A percentile compares a stretch with the other conserved stretches of the same genome.
These are phyloP conservation scores for Callopanchax toddi DNA, from an alignment of 2,113 vertebrate genomes.

Conservation along the genomic window DNA sequence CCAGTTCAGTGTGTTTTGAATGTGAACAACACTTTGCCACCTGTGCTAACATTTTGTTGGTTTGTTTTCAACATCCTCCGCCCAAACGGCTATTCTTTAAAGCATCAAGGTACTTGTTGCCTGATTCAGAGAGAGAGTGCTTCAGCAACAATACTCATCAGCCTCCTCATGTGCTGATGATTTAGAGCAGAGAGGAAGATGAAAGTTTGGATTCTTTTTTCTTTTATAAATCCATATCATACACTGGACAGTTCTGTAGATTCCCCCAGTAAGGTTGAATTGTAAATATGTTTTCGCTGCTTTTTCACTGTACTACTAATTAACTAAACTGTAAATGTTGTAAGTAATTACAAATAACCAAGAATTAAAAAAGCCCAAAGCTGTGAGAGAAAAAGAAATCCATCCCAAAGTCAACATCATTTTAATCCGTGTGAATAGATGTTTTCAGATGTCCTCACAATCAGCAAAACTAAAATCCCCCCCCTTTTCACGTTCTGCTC, in stretches of 20 bases:
- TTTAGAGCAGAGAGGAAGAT: constrained; percentile 19
- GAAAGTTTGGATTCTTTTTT: constrained; percentile 2
- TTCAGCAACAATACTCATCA: constrained; percentile 45
- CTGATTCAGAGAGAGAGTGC: constrained; percentile 40
- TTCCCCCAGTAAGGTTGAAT: no score
- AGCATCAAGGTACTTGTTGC: constrained; percentile 33
- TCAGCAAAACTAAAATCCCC: background rate
- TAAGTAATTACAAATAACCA: constrained; percentile 19
- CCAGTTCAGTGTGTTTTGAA: constrained; percentile 9
- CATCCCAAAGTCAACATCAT: constrained; percentile 20
- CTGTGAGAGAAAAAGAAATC: constrained; percentile 12
- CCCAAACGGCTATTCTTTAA: constrained; percentile 33
- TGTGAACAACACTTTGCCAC: constrained; percentile 41
- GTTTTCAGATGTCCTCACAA: constrained; percentile 6
- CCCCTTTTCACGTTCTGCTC: background rate
- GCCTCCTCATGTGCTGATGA: constrained; percentile 43
- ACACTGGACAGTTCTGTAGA: no score
- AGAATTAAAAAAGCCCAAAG: constrained; percentile 11
- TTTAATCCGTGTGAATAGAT: constrained; percentile 23
- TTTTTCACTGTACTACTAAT: background rate
- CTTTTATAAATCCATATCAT: no score
- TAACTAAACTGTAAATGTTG: constrained; percentile 14
- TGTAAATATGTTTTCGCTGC: no score
- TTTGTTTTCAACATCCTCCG: constrained; percentile 36
- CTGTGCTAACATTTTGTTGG: constrained; percentile 30